Conservation (phyloP, 2,888 invertebrate species). For the Lithophane leautieri region DNA sequence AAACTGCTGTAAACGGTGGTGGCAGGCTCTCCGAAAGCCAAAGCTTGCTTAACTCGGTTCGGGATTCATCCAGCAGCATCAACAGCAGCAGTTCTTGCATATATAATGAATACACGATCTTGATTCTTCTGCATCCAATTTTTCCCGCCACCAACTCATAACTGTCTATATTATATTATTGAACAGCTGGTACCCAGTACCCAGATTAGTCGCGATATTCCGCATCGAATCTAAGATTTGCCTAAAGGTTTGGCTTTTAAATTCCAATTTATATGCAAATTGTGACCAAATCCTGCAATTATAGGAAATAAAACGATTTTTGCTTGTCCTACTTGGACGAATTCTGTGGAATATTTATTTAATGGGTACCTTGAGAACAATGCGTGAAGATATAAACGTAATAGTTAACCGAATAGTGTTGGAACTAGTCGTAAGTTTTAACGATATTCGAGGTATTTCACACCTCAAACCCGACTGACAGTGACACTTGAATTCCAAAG, state of each 20-base stretch:
- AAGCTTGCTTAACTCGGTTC: not conserved
- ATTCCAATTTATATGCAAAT: slow-evolving; percentile 60
- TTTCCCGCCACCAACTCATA: not conserved
- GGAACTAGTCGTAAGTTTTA: slow-evolving; percentile 22
- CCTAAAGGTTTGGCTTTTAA: slow-evolving; percentile 45
- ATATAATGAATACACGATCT: slow-evolving; percentile 10
- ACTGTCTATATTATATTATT: not conserved
- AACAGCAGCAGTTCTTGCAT: too few species aligned
- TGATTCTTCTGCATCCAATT: not conserved
- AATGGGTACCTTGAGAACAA: slow-evolving; percentile 41
- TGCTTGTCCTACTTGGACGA: slow-evolving; percentile 34
- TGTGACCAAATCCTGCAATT: slow-evolving; percentile 48
- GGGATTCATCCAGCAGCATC: too few species aligned
- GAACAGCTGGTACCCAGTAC: not conserved
- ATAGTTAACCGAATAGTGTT: slow-evolving; percentile 16
- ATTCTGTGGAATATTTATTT: slow-evolving; percentile 42
- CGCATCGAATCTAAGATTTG: slow-evolving; percentile 58
- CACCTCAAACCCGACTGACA: not conserved
- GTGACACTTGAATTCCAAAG: not conserved
- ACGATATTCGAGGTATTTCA: slow-evolving; percentile 20
- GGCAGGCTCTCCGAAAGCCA: not conserved
- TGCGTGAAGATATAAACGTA: slow-evolving; percentile 24
- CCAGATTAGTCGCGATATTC: slow-evolving; percentile 39
- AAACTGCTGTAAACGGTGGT: too few species aligned
- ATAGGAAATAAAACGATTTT: slow-evolving; percentile 53